phyloP scores from a whole-genome alignment of 2,113 vertebrate species.

The Triplophysa dalaica region DNA sequence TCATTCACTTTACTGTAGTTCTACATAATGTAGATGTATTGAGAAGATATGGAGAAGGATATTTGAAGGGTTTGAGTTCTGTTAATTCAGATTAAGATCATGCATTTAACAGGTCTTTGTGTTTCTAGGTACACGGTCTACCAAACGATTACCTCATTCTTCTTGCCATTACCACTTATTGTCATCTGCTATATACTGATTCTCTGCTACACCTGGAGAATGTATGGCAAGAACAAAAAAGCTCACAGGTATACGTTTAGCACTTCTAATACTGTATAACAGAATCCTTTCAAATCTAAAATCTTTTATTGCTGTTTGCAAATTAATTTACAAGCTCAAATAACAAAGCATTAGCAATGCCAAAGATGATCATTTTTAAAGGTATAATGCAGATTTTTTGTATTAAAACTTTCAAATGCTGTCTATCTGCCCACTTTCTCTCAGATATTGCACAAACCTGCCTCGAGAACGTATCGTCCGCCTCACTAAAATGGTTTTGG shows the following conservation, averaged over 20 bases:
- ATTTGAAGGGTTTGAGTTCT: too few species aligned
- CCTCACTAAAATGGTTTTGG: slow-evolving; percentile 65
- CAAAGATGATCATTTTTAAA: too few species aligned
- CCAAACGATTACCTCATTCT: slow-evolving; percentile 68
- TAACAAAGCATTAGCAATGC: too few species aligned
- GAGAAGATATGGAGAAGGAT: background rate
- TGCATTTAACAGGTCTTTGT: background rate
- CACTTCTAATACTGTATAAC: background rate
- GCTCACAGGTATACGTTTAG: slow-evolving; percentile 56
- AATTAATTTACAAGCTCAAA: too few species aligned
- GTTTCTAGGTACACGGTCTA: slow-evolving; percentile 66
- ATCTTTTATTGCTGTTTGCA: background rate
- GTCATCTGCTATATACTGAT: slow-evolving; percentile 70
- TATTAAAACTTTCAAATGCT: background rate
- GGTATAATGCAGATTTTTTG: background rate
- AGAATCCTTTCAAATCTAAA: background rate
- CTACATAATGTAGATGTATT: background rate
- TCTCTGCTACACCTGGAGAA: slow-evolving; percentile 66
- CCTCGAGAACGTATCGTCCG: slow-evolving; percentile 63
- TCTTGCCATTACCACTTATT: slow-evolving; percentile 70
- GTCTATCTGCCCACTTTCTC: slow-evolving; percentile 23
- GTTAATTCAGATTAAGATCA: background rate
- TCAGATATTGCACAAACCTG: slow-evolving; percentile 60
- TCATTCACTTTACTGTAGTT: background rate
- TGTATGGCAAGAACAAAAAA: slow-evolving; percentile 70